Percentiles rank a stretch among this genome's conserved stretches.
Conservation (phyloP, 2,797 vertebrate species). For the Gallinago nigripennis region DNA sequence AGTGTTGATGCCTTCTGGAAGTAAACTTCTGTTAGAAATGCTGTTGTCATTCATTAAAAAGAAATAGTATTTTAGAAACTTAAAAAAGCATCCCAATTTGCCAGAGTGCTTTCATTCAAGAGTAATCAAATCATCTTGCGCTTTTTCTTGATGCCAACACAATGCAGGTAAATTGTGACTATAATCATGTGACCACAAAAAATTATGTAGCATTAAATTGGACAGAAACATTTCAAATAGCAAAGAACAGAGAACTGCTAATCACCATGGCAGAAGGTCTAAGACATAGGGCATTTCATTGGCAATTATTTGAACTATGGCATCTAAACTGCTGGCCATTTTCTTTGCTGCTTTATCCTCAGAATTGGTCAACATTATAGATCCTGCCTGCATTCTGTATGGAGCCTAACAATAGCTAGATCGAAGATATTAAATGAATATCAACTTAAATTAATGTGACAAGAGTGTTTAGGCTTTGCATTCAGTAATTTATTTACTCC, state of each 20-base stretch:
- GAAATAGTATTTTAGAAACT: background rate
- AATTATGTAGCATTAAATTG: background rate
- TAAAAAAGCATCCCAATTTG: background rate
- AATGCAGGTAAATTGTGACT: background rate
- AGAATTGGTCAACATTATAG: background rate
- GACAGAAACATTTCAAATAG: background rate
- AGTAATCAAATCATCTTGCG: background rate
- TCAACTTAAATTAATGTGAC: background rate
- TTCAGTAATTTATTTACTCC: background rate
- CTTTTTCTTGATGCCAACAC: background rate
- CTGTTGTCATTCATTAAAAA: background rate
- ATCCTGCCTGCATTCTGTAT: background rate
- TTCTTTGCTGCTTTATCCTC: background rate
- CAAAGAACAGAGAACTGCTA: background rate
- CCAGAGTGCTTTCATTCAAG: background rate
- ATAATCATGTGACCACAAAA: background rate
- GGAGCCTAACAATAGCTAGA: background rate
- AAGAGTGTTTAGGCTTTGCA: background rate
- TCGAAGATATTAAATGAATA: background rate
- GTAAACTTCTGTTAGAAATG: constrained; percentile 3
- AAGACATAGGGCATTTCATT: background rate
- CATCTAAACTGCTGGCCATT: background rate
- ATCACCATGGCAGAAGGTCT: background rate
- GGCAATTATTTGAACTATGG: background rate
- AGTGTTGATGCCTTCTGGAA: constrained; percentile 10